phyloP scores from a whole-genome alignment of 2,888 invertebrate genomes.

The Phania funesta region DNA sequence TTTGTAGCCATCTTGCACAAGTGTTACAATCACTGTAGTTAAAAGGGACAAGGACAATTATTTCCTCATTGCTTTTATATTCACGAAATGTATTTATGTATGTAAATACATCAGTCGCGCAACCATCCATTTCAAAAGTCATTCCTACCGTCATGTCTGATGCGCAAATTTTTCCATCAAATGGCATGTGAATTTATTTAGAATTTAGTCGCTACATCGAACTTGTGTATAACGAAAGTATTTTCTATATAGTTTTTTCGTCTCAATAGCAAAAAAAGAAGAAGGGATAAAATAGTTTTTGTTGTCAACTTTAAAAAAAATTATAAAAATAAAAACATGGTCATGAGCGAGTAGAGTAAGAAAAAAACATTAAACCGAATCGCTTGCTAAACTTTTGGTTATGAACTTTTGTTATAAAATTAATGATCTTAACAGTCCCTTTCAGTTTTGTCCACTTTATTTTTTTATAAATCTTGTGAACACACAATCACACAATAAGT shows the following conservation, averaged over 20 bases:
- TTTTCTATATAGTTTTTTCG: background rate
- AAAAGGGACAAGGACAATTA: constrained; percentile 42
- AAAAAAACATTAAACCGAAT: constrained; percentile 41
- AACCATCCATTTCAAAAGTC: background rate
- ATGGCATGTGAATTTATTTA: constrained; percentile 35
- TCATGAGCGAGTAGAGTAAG: background rate
- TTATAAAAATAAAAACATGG: background rate
- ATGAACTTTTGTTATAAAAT: constrained; percentile 60
- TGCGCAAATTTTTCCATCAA: background rate
- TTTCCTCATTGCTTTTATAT: constrained; percentile 23
- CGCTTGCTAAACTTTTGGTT: constrained; percentile 56
- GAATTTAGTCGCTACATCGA: constrained; percentile 9
- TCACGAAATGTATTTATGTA: background rate
- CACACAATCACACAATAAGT: constrained; percentile 14
- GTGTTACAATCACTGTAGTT: constrained; percentile 22
- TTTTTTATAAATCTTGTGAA: background rate
- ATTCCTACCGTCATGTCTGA: background rate
- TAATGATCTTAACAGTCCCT: constrained; percentile 47
- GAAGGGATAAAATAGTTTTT: constrained; percentile 9
- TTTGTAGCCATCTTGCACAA: no score
- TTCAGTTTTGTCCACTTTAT: background rate
- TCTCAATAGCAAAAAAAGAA: background rate
- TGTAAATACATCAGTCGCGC: background rate
- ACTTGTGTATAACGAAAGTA: constrained; percentile 35
- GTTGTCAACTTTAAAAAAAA: constrained; percentile 25